Base-by-base conservation (phyloP, 2,888 invertebrate genomes). In the Stenotaenia linearis region DNA sequence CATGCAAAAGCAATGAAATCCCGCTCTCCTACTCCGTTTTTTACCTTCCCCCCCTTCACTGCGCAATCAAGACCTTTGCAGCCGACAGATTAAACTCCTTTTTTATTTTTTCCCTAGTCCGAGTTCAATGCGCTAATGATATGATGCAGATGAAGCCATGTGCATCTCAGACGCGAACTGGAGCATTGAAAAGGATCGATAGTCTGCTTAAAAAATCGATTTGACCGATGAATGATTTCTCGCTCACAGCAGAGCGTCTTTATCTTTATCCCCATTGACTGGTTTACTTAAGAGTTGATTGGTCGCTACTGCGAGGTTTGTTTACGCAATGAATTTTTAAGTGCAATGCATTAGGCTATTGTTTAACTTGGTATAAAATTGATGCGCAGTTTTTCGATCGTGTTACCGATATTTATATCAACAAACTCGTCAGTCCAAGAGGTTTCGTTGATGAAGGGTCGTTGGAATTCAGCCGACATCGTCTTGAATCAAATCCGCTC, bases 1-100 rank as follows among this genome's bases (percentile, higher is more conserved):
- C 69, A 69, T 69, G 69, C 69, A 69, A 69, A 69, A 69, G 69
- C 69, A 69, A 69, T 69, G 69, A 69, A 69, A 69, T 69, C 69
- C 28, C 69, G 25, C 69, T 28, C 69, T 7, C 7, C 23, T 0
- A 69, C 69, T 69, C 1, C 69, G 1, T 10, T 10, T 25, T 69
- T 69, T 28, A 10, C 69, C 25, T 69, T 28, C 28, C 9, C 25
- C 25, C 4, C 28, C 69, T 69, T 69, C 69, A 28, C 69, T 69
- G 69, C 23, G 69, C 69, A 28, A 61, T 28, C 61, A 61, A 61
- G 32, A 25, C 61, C 61, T 61, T 61, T 28, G 61, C 25, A 61
- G 61, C 23, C 69, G 69, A 69, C 69, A 69, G 69, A 69, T 69
- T 69, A 69, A 69, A n/a, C 15, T 6, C 69, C 28, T 28, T 69